Percentiles rank a stretch among this genome's conserved stretches.
Conservation (phyloP, 2,888 invertebrate species). For the Phlogophora meticulosa region DNA sequence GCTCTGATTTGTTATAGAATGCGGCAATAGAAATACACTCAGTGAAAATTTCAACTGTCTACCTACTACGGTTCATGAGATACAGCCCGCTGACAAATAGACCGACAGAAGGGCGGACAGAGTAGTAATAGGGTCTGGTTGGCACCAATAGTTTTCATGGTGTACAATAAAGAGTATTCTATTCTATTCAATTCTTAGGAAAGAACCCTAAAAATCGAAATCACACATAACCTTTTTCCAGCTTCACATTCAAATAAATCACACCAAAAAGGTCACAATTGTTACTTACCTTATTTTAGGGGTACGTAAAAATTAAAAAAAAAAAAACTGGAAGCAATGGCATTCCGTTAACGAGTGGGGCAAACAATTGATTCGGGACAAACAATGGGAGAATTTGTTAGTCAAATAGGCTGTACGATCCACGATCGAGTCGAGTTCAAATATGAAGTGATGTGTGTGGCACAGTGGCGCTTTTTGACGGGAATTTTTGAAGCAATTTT, state of each 20-base stretch:
- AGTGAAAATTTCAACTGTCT: too few species aligned
- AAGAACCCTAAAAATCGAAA: neutral
- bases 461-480: conserved; percentile 6
- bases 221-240: neutral
- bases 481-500: neutral
- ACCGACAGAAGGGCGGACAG: too few species aligned
- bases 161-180: too few species aligned
- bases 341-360: conserved; percentile 55
- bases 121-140: too few species aligned
- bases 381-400: conserved; percentile 64
- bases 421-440: conserved; percentile 32
- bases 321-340: conserved; percentile 40
- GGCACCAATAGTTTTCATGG: too few species aligned
- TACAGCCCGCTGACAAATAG: too few species aligned
- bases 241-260: neutral
- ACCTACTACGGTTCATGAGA: too few species aligned
- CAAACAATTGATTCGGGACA: conserved; percentile 56
- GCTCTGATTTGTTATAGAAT: too few species aligned
- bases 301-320: conserved; percentile 11
- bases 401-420: conserved; percentile 51
- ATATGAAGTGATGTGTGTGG: conserved; percentile 34
- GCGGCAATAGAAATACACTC: too few species aligned
- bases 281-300: conserved; percentile 36
- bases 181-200: neutral
- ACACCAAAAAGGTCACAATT: conserved; percentile 35